Percentiles rank a stretch among this genome's conserved stretches.
Conservation (phyloP, 2,113 vertebrate genomes). For the Paradoxurus hermaphroditus region DNA sequence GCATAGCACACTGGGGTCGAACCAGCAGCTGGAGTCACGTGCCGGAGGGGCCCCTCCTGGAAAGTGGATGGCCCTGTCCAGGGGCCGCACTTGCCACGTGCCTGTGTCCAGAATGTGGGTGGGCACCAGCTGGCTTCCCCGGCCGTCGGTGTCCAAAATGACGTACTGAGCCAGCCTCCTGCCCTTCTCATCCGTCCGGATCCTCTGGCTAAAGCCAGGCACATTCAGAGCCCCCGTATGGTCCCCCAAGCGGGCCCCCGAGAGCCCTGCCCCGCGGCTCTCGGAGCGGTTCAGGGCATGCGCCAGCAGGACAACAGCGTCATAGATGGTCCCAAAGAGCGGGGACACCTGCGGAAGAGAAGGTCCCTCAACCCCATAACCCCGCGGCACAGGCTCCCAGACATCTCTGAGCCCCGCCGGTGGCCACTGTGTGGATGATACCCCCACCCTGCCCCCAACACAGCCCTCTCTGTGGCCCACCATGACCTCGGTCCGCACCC, state of each 20-base stretch:
- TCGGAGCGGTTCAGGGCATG: constrained; percentile 84
- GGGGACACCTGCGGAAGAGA: constrained; percentile 86
- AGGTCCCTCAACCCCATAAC: neutral
- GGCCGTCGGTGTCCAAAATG: constrained; percentile 89
- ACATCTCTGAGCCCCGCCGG: constrained; percentile 66
- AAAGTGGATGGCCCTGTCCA: constrained; percentile 86
- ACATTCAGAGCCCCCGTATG: constrained; percentile 86
- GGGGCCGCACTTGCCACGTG: constrained; percentile 76
- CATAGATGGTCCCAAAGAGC: constrained; percentile 95
- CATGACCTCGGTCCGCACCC: too few relatives aligned
- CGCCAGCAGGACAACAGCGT: constrained; percentile 90
- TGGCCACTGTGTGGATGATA: neutral
- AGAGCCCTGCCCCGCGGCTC: constrained; percentile 77
- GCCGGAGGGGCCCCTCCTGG: constrained; percentile 84
- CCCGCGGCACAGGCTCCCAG: neutral
- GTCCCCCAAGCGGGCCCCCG: constrained; percentile 83
- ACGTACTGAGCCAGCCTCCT: constrained; percentile 85
- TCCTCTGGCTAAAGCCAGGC: constrained; percentile 88
- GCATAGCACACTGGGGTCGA: constrained; percentile 86
- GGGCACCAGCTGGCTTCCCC: constrained; percentile 83
- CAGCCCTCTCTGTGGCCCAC: neutral
- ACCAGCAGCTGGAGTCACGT: constrained; percentile 91
- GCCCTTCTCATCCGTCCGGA: constrained; percentile 84
- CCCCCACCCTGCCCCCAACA: too few relatives aligned
- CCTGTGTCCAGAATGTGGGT: constrained; percentile 85